Evolutionary conservation across 2,797 vertebrate genomes (phyloP), one percentile per base, ranked within the genome.

Genomic region (Sciurus vulgaris): DNA sequence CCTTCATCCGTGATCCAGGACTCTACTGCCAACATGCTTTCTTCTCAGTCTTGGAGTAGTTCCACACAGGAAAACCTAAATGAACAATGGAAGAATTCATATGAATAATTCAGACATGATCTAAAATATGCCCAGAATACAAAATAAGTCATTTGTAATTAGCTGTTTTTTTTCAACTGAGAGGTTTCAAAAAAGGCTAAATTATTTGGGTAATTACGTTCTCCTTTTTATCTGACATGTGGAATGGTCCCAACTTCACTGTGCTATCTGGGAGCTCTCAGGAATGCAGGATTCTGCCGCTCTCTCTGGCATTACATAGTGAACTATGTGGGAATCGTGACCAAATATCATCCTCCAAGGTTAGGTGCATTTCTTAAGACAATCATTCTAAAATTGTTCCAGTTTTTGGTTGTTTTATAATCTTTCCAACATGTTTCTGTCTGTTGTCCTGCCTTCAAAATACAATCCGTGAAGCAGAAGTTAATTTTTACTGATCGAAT

Each of bases 151-250:
- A 73, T 86, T 92, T 84, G 92, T 85, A 93, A 93, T 96, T 92
- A 89, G 94, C 95, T 93, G 91, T 38, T 94, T 95, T 97, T 91
- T 96, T 95, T 96, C 76, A 69, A 51, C 44, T 93, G 84, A 97
- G 73, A 95, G 93, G 35, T 95, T 91, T 96, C 70, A 63, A 91
- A 85, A 96, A 94, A 92, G 73, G 28, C 78, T 79, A 92, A 89
- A 93, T 91, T 91, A 93, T 95, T 51, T 96, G 83, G 84, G 26
- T 54, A 95, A 86, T 96, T 92, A 78, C 56, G 33, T 91, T 96
- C 59, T 93, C 77, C 44, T 86, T 96, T 90, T 90, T 77, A 73
- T 93, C 83, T 18, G 33, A 89, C 81, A 61, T 67, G 49, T 90
- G 47, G 77, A 77, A 89, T 38, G 49, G 44, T 41, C 76, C 89